Evolutionary conservation across 2,888 invertebrate species (phyloP).

Genomic region (Dasysyrphus albostriatus): DNA sequence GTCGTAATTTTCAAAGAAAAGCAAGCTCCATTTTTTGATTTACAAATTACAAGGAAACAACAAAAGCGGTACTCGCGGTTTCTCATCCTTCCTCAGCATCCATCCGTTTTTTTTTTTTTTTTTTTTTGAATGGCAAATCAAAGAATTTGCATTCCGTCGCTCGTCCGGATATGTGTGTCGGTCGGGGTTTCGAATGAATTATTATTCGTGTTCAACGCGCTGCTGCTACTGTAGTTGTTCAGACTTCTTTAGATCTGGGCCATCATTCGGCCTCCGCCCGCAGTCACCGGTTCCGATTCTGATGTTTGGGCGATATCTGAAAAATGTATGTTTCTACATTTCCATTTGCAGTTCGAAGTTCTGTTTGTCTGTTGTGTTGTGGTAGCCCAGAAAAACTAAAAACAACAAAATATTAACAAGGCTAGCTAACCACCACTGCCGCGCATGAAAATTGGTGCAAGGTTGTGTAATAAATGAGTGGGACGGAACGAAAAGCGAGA

Average conservation of each 20-base stretch:
- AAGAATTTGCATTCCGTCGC: constrained; percentile 64
- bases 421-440: constrained; percentile 30
- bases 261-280: constrained; percentile 30
- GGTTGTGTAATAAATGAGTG: constrained; percentile 61
- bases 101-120: background rate
- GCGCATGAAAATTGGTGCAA: constrained; percentile 68
- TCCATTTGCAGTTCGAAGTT: constrained; percentile 46
- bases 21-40: constrained; percentile 5
- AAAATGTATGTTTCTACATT: constrained; percentile 59
- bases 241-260: constrained; percentile 65
- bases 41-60: constrained; percentile 36
- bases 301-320: constrained; percentile 64
- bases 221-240: constrained; percentile 29
- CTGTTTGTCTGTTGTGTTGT: constrained; percentile 49
- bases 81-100: constrained; percentile 11
- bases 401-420: constrained; percentile 38
- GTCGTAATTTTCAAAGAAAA: constrained; percentile 45
- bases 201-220: constrained; percentile 44
- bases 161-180: constrained; percentile 56
- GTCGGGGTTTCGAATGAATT: constrained; percentile 60
- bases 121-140: constrained; percentile 44
- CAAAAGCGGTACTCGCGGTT: constrained; percentile 41
- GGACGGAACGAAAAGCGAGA: constrained; percentile 23
- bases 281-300: constrained; percentile 15
- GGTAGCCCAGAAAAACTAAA: constrained; percentile 52